These are phyloP conservation scores for Hippoglossus hippoglossus DNA, from an alignment of 2,797 vertebrate species.

Conservation along the genomic window DNA sequence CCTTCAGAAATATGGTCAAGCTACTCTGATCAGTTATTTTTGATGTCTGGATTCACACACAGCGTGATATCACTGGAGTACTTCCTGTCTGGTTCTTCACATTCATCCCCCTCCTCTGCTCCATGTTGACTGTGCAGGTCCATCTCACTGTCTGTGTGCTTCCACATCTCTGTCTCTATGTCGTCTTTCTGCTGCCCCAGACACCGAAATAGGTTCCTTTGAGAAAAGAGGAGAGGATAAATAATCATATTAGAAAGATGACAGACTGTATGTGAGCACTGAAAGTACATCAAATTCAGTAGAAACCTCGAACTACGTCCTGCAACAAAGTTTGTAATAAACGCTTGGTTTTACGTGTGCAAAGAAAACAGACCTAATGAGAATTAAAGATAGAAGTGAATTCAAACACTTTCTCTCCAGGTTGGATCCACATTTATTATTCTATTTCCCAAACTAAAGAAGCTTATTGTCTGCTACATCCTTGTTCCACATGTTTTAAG, in stretches of 20 bases:
- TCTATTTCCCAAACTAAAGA: neutral
- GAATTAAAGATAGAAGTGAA: too few species aligned
- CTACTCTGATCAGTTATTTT: slow-evolving; percentile 17
- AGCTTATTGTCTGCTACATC: neutral
- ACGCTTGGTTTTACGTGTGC: too few species aligned
- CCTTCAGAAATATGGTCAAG: neutral
- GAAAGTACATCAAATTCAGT: too few species aligned
- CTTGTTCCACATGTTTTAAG: neutral
- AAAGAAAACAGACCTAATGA: too few species aligned
- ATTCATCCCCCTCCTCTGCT: slow-evolving; percentile 27
- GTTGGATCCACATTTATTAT: neutral
- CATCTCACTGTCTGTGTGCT: slow-evolving; percentile 38
- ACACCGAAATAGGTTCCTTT: slow-evolving; percentile 49
- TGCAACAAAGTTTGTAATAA: too few species aligned
- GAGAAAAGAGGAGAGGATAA: neutral
- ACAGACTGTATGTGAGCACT: too few species aligned
- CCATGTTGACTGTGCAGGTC: slow-evolving; percentile 35
- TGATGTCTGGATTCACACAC: slow-evolving; percentile 58
- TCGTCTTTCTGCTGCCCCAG: slow-evolving; percentile 49
- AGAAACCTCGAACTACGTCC: too few species aligned
- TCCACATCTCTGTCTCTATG: slow-evolving; percentile 80
- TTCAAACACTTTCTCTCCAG: neutral
- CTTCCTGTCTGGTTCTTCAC: slow-evolving; percentile 53
- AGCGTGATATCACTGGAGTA: slow-evolving; percentile 66
- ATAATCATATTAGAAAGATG: too few species aligned